Conservation (phyloP, 1,140 invertebrate species). For the Lerema accius region DNA sequence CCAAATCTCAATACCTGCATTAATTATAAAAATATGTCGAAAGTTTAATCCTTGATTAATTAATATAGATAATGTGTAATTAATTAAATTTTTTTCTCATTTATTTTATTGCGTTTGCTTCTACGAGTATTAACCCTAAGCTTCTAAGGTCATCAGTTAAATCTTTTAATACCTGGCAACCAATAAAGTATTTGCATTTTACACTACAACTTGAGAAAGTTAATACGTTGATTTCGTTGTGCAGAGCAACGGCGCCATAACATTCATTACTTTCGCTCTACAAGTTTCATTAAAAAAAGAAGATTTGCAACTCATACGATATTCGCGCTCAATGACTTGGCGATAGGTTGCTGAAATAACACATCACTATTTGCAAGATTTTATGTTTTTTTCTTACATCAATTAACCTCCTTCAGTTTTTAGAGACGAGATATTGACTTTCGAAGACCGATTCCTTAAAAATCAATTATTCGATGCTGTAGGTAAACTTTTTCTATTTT, state of each 20-base stretch:
- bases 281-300: slow-evolving; percentile 1
- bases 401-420: slow-evolving; percentile 1
- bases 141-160: no score
- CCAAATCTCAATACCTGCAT: no score
- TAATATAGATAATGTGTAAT: no score
- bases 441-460: background rate
- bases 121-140: no score
- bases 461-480: background rate
- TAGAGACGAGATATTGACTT: background rate
- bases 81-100: no score
- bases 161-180: no score
- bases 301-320: slow-evolving; percentile 5
- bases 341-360: slow-evolving; percentile 3
- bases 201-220: background rate
- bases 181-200: no score
- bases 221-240: background rate
- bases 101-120: no score
- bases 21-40: no score
- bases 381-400: background rate
- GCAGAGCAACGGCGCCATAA: background rate
- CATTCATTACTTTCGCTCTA: slow-evolving; percentile 1
- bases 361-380: background rate
- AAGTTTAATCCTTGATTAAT: no score
- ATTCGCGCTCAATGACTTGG: background rate
- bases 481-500: no score